Conservation (phyloP, 2,113 vertebrate species). For the Lipotes vexillifer region DNA sequence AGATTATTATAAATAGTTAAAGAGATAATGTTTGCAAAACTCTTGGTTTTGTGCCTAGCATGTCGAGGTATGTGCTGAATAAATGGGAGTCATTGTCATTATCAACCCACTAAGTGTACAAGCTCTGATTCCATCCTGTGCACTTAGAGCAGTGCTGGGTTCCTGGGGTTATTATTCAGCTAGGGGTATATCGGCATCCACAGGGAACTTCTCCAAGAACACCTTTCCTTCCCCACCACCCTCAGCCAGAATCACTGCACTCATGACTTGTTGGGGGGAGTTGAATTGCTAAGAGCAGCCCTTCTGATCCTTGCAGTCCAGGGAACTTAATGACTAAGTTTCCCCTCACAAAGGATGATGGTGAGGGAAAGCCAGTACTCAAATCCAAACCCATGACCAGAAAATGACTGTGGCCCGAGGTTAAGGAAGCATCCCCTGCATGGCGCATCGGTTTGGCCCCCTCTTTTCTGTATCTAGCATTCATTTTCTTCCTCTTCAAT, state of each 20-base stretch:
- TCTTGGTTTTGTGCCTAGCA: neutral
- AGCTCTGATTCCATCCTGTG: neutral
- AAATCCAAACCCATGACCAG: neutral
- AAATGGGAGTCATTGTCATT: neutral
- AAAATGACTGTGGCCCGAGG: neutral
- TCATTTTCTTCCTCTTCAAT: neutral
- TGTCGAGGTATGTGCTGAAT: neutral
- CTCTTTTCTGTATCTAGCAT: neutral
- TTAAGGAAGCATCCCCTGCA: rapidly evolving
- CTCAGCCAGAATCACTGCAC: neutral
- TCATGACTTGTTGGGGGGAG: neutral
- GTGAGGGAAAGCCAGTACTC: neutral
- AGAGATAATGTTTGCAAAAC: neutral
- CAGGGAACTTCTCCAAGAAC: neutral
- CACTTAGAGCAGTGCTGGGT: neutral
- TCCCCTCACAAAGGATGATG: neutral
- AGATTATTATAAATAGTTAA: neutral
- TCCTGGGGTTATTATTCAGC: neutral
- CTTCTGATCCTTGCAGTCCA: neutral
- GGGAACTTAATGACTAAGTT: neutral
- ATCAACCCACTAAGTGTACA: neutral
- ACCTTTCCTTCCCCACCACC: neutral
- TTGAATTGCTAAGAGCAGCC: neutral
- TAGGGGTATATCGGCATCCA: neutral
- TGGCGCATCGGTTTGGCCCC: too few relatives aligned